A percentile compares a stretch with the other conserved stretches of the same genome.
phyloP scores from a whole-genome alignment of 2,113 vertebrate genomes.

The Fulica atra region DNA sequence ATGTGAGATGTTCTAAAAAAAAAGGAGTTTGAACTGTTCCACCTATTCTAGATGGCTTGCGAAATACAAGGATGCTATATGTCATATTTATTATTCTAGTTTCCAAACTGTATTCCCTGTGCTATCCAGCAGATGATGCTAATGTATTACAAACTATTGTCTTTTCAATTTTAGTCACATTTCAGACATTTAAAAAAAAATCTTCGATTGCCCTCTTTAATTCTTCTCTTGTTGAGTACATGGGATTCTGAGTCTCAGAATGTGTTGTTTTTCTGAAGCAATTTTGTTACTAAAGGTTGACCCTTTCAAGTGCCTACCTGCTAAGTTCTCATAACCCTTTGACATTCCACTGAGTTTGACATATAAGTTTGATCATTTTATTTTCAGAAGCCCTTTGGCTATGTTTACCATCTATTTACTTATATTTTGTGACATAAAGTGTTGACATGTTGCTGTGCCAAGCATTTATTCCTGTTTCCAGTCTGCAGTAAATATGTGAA shows the following conservation, averaged over 20 bases:
- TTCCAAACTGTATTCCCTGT: not conserved
- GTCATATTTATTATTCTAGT: not conserved
- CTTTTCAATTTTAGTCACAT: not conserved
- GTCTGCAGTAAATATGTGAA: not conserved
- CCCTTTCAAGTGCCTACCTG: not conserved
- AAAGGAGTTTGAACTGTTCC: not conserved
- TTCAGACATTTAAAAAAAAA: not conserved
- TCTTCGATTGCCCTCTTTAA: not conserved
- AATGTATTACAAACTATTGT: conserved; percentile 7
- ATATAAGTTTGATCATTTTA: not conserved
- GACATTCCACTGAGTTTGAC: not conserved
- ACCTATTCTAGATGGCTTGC: not conserved
- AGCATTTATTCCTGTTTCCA: not conserved
- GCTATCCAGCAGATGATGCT: conserved; percentile 60
- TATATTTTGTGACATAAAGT: not conserved
- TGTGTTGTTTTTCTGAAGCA: not conserved
- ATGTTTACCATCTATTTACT: not conserved
- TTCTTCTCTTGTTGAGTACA: not conserved
- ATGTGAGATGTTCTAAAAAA: not conserved
- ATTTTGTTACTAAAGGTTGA: not conserved
- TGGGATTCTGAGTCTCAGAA: not conserved
- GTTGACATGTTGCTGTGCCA: not conserved
- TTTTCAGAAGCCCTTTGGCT: not conserved
- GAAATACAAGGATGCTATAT: not conserved
- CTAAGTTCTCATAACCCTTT: not conserved